phyloP scores from a whole-genome alignment of 2,888 invertebrate species.

The Melanotus villosus region DNA sequence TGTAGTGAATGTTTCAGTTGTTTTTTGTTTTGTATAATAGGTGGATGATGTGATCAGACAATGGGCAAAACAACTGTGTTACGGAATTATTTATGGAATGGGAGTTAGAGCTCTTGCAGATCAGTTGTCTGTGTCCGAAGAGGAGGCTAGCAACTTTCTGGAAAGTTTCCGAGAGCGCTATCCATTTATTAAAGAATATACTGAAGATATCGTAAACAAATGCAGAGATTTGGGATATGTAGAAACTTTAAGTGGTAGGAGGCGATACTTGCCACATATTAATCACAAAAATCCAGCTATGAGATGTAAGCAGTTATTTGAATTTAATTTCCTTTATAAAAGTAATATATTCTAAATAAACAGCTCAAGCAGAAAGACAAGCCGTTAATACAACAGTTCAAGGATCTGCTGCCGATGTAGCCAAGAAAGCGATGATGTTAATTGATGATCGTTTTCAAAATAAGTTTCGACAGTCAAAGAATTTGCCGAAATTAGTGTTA shows the following conservation, averaged over 20 bases:
- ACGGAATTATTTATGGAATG: conserved; percentile 98
- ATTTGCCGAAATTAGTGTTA: conserved; percentile 80
- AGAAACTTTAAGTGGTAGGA: conserved; percentile 85
- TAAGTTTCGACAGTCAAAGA: conserved; percentile 64
- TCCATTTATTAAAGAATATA: conserved; percentile 78
- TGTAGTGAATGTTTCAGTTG: background rate
- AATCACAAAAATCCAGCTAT: conserved; percentile 73
- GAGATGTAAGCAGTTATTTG: conserved; percentile 75
- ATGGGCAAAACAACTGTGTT: conserved; percentile 93
- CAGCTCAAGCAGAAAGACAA: conserved; percentile 93
- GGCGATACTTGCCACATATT: conserved; percentile 84
- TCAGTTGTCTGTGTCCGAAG: conserved; percentile 82
- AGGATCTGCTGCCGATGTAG: conserved; percentile 96
- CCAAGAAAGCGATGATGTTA: conserved; percentile 89
- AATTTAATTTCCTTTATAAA: too few species aligned
- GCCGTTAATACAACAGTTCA: conserved; percentile 96
- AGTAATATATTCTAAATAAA: too few species aligned
- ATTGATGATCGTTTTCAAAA: conserved; percentile 75
- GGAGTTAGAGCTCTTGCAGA: conserved; percentile 86
- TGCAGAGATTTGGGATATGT: conserved; percentile 84
- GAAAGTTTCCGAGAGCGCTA: conserved; percentile 86
- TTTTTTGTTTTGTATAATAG: conserved; percentile 61
- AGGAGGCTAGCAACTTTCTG: conserved; percentile 85
- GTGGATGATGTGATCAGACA: conserved; percentile 86
- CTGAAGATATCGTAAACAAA: conserved; percentile 70